phyloP scores from a whole-genome alignment of 92 coral and sea anemone species.

The Actinernus sp. region DNA sequence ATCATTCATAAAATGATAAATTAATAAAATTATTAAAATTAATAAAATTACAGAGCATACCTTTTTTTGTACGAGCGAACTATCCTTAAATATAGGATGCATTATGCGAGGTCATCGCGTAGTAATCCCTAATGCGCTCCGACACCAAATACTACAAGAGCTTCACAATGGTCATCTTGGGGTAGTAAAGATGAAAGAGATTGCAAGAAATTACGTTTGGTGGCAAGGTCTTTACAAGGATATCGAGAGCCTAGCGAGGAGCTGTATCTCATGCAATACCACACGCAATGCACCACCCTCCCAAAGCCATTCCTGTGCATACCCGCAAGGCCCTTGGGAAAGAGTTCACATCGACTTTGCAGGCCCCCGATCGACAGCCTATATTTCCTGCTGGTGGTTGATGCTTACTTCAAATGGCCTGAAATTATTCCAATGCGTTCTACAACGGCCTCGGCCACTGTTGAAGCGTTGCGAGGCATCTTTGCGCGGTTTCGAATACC shows the following conservation, averaged over 20 bases:
- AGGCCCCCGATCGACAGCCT: slow-evolving; percentile 20
- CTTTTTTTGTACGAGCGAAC: slow-evolving; percentile 3
- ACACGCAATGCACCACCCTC: slow-evolving; percentile 44
- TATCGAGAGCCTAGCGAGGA: slow-evolving; percentile 41
- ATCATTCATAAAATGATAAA: no score
- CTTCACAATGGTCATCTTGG: slow-evolving; percentile 32
- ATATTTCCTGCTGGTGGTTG: slow-evolving; percentile 16
- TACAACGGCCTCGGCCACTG: slow-evolving; percentile 21
- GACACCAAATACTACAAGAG: slow-evolving; percentile 6
- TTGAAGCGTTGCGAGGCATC: slow-evolving; percentile 5
- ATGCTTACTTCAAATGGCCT: slow-evolving; percentile 32
- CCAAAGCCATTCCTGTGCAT: slow-evolving; percentile 35
- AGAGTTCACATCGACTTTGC: slow-evolving; percentile 47
- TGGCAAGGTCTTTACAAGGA: slow-evolving; percentile 39
- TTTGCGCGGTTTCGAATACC: slow-evolving; percentile 18
- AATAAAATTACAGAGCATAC: no score
- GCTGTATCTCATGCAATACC: slow-evolving; percentile 35
- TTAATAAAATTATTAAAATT: no score
- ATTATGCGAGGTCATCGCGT: slow-evolving; percentile 47
- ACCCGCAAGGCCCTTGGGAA: slow-evolving; percentile 38
- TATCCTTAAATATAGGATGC: slow-evolving; percentile 15
- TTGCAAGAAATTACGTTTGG: slow-evolving; percentile 32
- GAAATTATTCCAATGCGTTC: slow-evolving; percentile 34
- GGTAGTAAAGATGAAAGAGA: slow-evolving; percentile 23
- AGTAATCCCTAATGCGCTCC: slow-evolving; percentile 6